Base-by-base conservation (phyloP, 2,113 vertebrate species). In the Xiphias gladius region DNA sequence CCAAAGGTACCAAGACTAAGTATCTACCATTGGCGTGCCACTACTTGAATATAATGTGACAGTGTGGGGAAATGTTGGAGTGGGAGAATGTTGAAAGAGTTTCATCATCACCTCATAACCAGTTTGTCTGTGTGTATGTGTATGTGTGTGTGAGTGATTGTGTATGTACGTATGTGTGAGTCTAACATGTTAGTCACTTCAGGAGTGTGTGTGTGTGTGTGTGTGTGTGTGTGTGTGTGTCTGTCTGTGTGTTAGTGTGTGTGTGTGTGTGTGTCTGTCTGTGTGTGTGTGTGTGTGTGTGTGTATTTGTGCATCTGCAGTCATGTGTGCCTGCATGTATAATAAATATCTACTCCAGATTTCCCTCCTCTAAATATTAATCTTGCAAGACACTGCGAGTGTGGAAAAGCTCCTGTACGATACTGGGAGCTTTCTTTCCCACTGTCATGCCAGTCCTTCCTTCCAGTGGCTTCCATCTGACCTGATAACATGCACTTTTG, bases 401-500 rank as follows among this genome's bases (percentile, higher is more conserved):
- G 76, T 46, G 58, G 78, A 69, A 22, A 70, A 79, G 83, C 87
- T 80, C 50, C 83, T 43, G 64, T 73, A n/a, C 3, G 37, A 79
- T 13, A 79, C 52, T 22, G 69, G 41, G 71, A 78, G 80, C 54
- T 46, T 74, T 61, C 65, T 65, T 64, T 84, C 63, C 50, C 76
- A 39, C 66, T 85, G 58, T 66, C 57, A 22, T 37, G 55, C 55
- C 66, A 28, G 77, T 87, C 76, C 80, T 90, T 77, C 79, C 86
- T 72, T 94, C 91, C 93, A 95, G 86, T 95, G 95, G 92, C 94
- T 97, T 95, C 90, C 92, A 82, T 94, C 92, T 91, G 85, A 95
- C 68, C 94, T 74, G 88, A 92, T 93, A 96, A 91, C 88, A 89
- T 95, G 96, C 96, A 97, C 97, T 97, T 96, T 97, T 95, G 93